These are phyloP conservation scores for Machaerirhynchus nigripectus DNA, from an alignment of 2,113 vertebrate genomes.

Conservation along the genomic window DNA sequence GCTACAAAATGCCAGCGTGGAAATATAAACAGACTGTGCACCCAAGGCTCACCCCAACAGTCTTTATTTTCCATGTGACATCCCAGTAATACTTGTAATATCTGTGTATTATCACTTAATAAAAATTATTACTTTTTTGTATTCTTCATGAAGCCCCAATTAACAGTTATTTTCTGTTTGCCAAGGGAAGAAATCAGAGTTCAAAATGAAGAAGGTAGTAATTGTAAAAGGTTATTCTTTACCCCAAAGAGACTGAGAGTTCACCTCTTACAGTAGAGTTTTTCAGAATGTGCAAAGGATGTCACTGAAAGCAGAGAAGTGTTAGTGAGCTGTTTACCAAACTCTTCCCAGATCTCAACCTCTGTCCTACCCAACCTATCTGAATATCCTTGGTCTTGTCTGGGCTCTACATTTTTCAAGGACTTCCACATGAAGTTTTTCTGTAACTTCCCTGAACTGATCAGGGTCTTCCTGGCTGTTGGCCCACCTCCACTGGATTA, in stretches of 20 bases:
- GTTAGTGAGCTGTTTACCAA: neutral
- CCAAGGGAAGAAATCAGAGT: neutral
- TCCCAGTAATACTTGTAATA: neutral
- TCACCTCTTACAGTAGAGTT: neutral
- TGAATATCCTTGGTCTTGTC: neutral
- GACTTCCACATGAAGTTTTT: neutral
- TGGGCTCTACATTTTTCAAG: neutral
- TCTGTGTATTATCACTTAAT: neutral
- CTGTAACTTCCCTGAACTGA: neutral
- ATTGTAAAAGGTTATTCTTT: neutral
- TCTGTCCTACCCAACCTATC: rapidly evolving
- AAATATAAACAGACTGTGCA: neutral
- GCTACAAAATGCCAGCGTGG: neutral
- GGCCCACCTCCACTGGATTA: rapidly evolving
- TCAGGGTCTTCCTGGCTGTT: neutral
- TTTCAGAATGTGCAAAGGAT: neutral
- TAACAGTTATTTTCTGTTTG: neutral
- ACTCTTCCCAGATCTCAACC: rapidly evolving
- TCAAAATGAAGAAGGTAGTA: neutral
- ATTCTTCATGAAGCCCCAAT: neutral
- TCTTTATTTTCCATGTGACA: neutral
- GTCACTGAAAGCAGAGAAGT: neutral
- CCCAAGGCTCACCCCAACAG: neutral
- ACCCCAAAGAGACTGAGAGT: neutral
- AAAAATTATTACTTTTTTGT: neutral